Evolutionary conservation across 2,797 vertebrate genomes (phyloP).

Genomic region (Tinamus major): DNA sequence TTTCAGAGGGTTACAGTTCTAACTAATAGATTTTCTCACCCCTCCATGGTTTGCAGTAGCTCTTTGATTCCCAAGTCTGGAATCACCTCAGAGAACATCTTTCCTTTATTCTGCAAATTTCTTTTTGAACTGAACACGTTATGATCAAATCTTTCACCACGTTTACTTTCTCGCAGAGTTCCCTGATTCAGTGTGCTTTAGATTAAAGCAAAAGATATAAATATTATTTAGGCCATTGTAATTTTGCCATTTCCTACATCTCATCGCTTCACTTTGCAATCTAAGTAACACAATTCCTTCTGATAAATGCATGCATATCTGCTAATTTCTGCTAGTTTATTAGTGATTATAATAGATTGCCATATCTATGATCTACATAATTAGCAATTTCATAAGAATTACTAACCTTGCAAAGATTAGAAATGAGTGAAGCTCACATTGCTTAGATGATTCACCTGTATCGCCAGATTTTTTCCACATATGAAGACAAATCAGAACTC

Average conservation of each 20-base stretch:
- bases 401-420: background rate
- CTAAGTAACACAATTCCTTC: background rate
- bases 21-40: background rate
- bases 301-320: background rate
- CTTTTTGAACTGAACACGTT: background rate
- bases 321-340: background rate
- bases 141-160: background rate
- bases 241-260: background rate
- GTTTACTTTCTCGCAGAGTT: background rate
- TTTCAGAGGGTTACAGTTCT: background rate
- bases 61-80: background rate
- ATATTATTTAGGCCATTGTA: fast-evolving
- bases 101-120: background rate
- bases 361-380: fast-evolving
- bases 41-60: background rate
- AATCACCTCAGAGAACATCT: background rate
- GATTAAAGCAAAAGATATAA: background rate
- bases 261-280: background rate
- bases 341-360: background rate
- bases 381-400: background rate
- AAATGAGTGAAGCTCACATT: fast-evolving
- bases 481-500: background rate
- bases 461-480: background rate
- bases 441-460: background rate
- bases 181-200: background rate